A percentile compares a stretch with the other conserved stretches of the same genome.
Conservation (phyloP, 1,140 invertebrate genomes). For the Anagrus nilaparvatae region DNA sequence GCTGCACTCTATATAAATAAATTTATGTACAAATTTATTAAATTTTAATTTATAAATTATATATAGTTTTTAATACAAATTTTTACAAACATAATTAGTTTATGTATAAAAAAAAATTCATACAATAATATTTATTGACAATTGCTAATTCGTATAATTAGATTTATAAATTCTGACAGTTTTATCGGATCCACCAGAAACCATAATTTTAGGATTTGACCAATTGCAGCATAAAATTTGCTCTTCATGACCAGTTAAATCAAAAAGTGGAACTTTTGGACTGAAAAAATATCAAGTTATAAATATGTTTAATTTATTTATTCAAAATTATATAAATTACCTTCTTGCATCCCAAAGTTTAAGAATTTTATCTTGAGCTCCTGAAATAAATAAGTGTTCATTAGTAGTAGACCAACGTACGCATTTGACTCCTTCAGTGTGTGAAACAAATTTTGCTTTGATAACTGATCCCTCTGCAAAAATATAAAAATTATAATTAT, state of each 20-base stretch:
- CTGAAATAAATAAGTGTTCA: conserved; percentile 84
- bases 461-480: conserved; percentile 73
- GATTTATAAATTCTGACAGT: conserved; percentile 82
- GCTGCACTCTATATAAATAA: no score
- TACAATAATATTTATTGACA: conserved; percentile 8
- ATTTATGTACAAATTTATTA: no score
- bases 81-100: background rate
- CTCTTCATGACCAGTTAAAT: conserved; percentile 87
- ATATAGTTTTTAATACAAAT: no score
- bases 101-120: conserved; percentile 9
- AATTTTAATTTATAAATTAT: no score
- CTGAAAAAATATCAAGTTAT: conserved; percentile 48
- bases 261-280: conserved; percentile 84
- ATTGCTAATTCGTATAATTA: conserved; percentile 29
- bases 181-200: conserved; percentile 91
- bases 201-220: conserved; percentile 74
- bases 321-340: conserved; percentile 35
- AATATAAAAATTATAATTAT: conserved; percentile 9
- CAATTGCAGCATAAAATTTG: conserved; percentile 92
- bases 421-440: conserved; percentile 82
- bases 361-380: conserved; percentile 79
- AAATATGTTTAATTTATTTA: conserved; percentile 5
- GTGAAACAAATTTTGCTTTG: conserved; percentile 80
- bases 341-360: conserved; percentile 95
- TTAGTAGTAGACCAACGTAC: conserved; percentile 82